Evolutionary conservation across 23 tunicate genomes (phyloP).

Genomic region (Ciona savignyi): DNA sequence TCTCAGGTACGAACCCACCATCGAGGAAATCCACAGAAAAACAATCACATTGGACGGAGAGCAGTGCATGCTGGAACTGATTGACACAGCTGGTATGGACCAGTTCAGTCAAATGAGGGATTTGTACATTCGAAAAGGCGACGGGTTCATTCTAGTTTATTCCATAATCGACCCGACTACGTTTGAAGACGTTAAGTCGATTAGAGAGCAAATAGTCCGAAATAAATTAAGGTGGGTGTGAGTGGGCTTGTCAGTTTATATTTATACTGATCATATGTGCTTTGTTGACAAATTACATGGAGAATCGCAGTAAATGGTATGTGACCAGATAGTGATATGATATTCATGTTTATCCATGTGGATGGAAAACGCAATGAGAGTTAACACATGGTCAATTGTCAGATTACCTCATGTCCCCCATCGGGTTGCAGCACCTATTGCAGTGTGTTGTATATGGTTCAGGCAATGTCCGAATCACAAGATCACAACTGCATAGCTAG

Average conservation of each 20-base stretch:
- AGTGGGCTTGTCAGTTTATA: not conserved
- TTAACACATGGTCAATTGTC: no score
- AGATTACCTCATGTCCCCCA: no score
- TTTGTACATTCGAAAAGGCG: conserved; percentile 67
- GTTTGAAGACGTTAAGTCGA: conserved; percentile 69
- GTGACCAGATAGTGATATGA: no score
- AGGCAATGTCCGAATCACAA: no score
- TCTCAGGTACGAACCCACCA: conserved; percentile 80
- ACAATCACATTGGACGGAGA: conserved; percentile 46
- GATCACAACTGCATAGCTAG: no score
- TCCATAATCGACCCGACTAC: conserved; percentile 63
- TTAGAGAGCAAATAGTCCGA: conserved; percentile 68
- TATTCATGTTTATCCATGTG: no score
- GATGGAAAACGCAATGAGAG: no score
- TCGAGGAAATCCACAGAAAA: conserved; percentile 69
- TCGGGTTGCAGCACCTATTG: no score
- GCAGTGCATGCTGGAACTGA: conserved; percentile 45
- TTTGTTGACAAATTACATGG: not conserved
- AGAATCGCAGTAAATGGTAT: no score
- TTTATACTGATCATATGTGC: not conserved
- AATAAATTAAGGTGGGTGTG: conserved; percentile 59
- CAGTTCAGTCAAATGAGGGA: conserved; percentile 88
- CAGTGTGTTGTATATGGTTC: no score
- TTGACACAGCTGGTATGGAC: conserved; percentile 89
- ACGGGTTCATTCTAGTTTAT: conserved; percentile 84